phyloP scores from a whole-genome alignment of 2,888 invertebrate species.

The Gibbula magus region DNA sequence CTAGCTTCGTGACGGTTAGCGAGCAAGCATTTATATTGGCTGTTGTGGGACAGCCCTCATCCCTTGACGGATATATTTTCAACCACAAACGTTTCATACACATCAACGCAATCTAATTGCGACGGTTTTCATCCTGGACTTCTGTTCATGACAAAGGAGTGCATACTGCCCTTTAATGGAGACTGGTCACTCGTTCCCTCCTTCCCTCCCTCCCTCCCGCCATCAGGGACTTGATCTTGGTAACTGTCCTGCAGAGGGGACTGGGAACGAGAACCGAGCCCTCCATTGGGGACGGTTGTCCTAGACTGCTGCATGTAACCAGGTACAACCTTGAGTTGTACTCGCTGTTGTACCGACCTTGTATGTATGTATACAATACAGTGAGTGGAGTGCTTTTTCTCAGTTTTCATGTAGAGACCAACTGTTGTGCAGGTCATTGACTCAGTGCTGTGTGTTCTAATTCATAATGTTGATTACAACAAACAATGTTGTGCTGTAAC shows the following conservation, averaged over 20 bases:
- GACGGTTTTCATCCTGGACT: neutral
- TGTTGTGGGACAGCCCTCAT: neutral
- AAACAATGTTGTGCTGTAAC: conserved; percentile 9
- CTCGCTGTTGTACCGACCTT: no score
- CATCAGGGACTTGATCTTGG: no score
- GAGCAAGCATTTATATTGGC: neutral
- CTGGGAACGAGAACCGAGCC: no score
- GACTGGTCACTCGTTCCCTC: no score
- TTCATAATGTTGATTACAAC: conserved; percentile 19
- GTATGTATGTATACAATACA: neutral
- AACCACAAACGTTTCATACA: neutral
- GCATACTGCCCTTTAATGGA: no score
- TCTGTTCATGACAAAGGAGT: no score
- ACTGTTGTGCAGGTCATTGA: conserved; percentile 4
- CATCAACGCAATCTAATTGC: conserved; percentile 15
- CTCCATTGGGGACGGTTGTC: no score
- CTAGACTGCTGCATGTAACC: no score
- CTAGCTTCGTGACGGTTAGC: neutral
- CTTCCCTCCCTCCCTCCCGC: no score
- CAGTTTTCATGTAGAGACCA: conserved; percentile 3
- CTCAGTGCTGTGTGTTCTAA: conserved; percentile 7
- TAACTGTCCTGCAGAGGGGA: no score
- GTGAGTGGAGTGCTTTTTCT: conserved; percentile 10
- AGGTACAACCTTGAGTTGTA: no score
- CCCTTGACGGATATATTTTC: conserved; percentile 2